Base-by-base conservation (phyloP, 2,888 invertebrate species). In the Xylota segnis region DNA sequence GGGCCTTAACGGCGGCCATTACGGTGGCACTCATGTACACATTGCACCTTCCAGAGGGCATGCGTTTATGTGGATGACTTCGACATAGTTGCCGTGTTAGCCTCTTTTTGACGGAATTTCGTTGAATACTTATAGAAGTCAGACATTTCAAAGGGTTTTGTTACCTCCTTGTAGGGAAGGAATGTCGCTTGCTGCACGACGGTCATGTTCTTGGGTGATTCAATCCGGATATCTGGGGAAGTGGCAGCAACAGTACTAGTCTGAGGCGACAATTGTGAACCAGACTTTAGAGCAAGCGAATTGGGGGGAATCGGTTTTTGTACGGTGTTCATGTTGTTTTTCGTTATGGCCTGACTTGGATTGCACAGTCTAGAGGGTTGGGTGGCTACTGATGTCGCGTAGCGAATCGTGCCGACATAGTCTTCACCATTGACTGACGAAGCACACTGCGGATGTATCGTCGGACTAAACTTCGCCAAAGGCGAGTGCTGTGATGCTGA, bases 101-200 rank as follows among this genome's bases (percentile, higher is more conserved):
- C 78, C 63, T 91, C 91, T 88, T 94, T 94, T 88, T 97, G 95
- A 84, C 98, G 94, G 91, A 96, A 97, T 91, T 98, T 98, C 5
- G 98, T 98, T 66, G 98, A 98, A 92, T 99, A 99, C 92, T 98
- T 99, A 92, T 98, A 99, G 92, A 98, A 98, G 92, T 99, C 99
- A 0, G 98, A 96, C 97, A 98, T 98, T 93, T 98, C 98, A 93
- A 98, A 99, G 3, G 98, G 98, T 91, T 99, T 99, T 0, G 97
- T 97, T 75, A 97, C 97, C 93, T 99, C 98, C 90, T 97, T 95
- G 90, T 97, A 97, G 0, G 97, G 97, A 91, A 97, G 97, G 93
- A 96, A 97, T 89, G 96, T 97, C 40, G 97, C 97, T 87, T 96
- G 96, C 90, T 97, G 96, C 37, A 98, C 96, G 0, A 98, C 94